These are phyloP conservation scores for Pyrochroa serraticornis DNA, from an alignment of 2,888 invertebrate species.

Conservation along the genomic window DNA sequence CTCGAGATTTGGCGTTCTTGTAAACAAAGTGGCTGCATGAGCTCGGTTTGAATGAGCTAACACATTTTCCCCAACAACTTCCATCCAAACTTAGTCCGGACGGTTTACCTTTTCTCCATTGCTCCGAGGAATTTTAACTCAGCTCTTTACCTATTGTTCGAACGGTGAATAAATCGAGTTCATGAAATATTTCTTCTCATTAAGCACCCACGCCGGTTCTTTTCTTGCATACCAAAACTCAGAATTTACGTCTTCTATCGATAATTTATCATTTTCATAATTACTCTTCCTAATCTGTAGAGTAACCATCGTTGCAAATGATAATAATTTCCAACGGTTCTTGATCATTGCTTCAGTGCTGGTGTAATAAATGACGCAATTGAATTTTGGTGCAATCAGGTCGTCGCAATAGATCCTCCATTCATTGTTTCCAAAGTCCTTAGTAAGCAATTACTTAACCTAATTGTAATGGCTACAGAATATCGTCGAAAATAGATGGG, in stretches of 20 bases:
- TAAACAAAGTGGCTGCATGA: slow-evolving; percentile 28
- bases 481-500: slow-evolving; percentile 30
- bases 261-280: slow-evolving; percentile 2
- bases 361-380: slow-evolving; percentile 1
- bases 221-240: slow-evolving; percentile 3
- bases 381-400: slow-evolving; percentile 4
- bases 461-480: slow-evolving; percentile 26
- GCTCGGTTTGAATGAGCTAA: slow-evolving; percentile 27
- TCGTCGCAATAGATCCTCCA: slow-evolving; percentile 6
- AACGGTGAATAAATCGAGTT: slow-evolving; percentile 14
- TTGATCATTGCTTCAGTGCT: too few relatives aligned
- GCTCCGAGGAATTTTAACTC: slow-evolving; percentile 18
- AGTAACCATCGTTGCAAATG: too few relatives aligned
- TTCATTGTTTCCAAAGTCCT: slow-evolving; percentile 18
- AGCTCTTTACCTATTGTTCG: slow-evolving; percentile 19
- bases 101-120: slow-evolving; percentile 19
- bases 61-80: slow-evolving; percentile 20
- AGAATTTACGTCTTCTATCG: background rate
- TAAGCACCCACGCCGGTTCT: slow-evolving; percentile 16
- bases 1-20: slow-evolving; percentile 19
- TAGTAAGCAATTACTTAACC: slow-evolving; percentile 29
- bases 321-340: too few relatives aligned
- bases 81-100: slow-evolving; percentile 17
- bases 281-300: too few relatives aligned
- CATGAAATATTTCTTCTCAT: slow-evolving; percentile 29